A percentile compares a stretch with the other conserved stretches of the same genome.
Evolutionary conservation across 2,113 vertebrate genomes (phyloP).

Genomic region (Pseudonaja textilis): DNA sequence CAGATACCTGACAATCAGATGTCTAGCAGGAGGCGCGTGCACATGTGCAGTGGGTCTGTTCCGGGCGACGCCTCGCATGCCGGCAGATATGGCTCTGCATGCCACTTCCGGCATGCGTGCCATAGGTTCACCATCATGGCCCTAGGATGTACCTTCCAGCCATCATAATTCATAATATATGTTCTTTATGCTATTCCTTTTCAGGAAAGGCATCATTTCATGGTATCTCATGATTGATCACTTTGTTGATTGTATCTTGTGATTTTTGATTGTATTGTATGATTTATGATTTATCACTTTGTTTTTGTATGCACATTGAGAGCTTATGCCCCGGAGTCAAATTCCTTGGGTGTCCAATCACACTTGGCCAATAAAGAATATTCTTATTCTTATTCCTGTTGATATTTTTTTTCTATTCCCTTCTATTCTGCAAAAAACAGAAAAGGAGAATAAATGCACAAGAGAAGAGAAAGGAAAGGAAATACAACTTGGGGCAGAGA

Average conservation of each 20-base stretch:
- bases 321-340: neutral
- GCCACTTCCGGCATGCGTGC: too few species aligned
- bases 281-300: neutral
- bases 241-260: neutral
- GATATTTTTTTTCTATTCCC: neutral
- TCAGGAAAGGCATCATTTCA: neutral
- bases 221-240: neutral
- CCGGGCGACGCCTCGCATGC: fast-evolving
- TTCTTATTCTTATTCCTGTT: too few species aligned
- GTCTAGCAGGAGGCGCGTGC: fast-evolving
- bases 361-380: neutral
- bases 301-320: neutral
- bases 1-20: too few species aligned
- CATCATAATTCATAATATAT: neutral
- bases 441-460: neutral
- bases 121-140: too few species aligned
- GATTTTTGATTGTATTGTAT: too few species aligned
- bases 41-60: too few species aligned
- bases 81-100: too few species aligned
- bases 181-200: neutral
- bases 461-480: neutral
- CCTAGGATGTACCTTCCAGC: neutral
- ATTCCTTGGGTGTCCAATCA: neutral
- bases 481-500: neutral
- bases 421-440: neutral